phyloP scores from a whole-genome alignment of 2,113 vertebrate genomes.

The Catharus bicknelli region DNA sequence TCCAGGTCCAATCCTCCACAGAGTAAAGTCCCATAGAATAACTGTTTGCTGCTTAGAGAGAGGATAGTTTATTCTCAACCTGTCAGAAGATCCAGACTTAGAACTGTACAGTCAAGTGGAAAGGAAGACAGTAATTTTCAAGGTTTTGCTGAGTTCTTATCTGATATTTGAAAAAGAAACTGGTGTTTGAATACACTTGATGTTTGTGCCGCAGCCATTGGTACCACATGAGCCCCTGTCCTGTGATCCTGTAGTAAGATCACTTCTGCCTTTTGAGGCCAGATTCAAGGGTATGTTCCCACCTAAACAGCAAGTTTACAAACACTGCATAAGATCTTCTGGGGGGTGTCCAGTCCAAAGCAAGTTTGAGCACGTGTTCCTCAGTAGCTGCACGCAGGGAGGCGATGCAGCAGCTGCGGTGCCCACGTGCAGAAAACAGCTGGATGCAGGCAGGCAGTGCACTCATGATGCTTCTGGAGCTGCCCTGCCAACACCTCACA shows the following conservation, averaged over 20 bases:
- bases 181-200: not conserved
- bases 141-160: not conserved
- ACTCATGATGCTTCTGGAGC: not conserved
- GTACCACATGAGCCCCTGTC: not conserved
- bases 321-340: not conserved
- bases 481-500: not conserved
- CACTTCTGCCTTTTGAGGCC: not conserved
- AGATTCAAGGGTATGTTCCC: not conserved
- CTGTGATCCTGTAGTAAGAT: not conserved
- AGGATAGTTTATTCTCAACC: not conserved
- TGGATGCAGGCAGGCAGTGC: not conserved
- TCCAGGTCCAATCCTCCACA: not conserved
- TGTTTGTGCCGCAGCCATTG: not conserved
- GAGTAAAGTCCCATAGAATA: not conserved
- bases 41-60: not conserved
- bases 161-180: not conserved
- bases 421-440: not conserved
- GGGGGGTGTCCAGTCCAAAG: not conserved
- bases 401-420: accelerated
- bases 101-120: not conserved
- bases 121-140: not conserved
- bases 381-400: not conserved
- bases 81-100: not conserved
- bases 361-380: not conserved
- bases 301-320: not conserved